Percentiles rank a stretch among this genome's conserved stretches.
Evolutionary conservation across 2,797 vertebrate species (phyloP).

Genomic region (Pangasius macronema): DNA sequence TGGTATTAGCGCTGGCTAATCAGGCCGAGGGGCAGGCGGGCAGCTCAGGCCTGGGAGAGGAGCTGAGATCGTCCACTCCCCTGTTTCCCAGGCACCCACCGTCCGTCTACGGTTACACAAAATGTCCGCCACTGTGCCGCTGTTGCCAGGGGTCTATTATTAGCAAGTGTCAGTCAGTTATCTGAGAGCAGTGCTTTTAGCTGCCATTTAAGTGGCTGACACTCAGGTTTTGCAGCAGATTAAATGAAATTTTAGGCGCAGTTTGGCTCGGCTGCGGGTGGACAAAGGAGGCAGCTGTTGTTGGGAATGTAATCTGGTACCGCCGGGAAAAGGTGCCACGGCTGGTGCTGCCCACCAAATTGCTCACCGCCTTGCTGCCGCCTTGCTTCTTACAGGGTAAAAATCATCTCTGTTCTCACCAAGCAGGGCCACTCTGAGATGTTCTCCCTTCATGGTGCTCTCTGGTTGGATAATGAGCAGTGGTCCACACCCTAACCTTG

Average conservation of each 20-base stretch:
- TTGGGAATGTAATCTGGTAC: constrained; percentile 74
- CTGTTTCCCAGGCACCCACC: constrained; percentile 64
- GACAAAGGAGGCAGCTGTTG: constrained; percentile 80
- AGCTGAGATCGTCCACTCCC: constrained; percentile 62
- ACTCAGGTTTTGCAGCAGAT: constrained; percentile 80
- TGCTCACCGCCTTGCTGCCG: constrained; percentile 15
- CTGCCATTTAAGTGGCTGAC: constrained; percentile 81
- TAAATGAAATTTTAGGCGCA: constrained; percentile 84
- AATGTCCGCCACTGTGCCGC: constrained; percentile 70
- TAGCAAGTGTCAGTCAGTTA: constrained; percentile 82
- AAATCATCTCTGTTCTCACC: constrained; percentile 5
- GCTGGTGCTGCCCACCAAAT: constrained; percentile 48
- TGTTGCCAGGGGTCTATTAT: constrained; percentile 75
- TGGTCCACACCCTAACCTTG: constrained; percentile 36
- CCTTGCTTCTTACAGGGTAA: constrained; percentile 13
- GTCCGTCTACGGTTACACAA: constrained; percentile 73
- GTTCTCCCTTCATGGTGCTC: constrained; percentile 48
- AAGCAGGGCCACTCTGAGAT: background rate
- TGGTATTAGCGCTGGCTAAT: constrained; percentile 66
- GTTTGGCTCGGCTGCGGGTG: constrained; percentile 74
- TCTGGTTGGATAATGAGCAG: constrained; percentile 33
- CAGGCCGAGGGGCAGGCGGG: constrained; percentile 60
- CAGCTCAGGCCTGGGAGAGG: constrained; percentile 46
- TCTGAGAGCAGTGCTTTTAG: constrained; percentile 83
- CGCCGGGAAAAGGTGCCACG: constrained; percentile 57